A percentile compares a stretch with the other conserved stretches of the same genome.
phyloP scores from a whole-genome alignment of 2,888 invertebrate species.

The Cephonodes hylas region DNA sequence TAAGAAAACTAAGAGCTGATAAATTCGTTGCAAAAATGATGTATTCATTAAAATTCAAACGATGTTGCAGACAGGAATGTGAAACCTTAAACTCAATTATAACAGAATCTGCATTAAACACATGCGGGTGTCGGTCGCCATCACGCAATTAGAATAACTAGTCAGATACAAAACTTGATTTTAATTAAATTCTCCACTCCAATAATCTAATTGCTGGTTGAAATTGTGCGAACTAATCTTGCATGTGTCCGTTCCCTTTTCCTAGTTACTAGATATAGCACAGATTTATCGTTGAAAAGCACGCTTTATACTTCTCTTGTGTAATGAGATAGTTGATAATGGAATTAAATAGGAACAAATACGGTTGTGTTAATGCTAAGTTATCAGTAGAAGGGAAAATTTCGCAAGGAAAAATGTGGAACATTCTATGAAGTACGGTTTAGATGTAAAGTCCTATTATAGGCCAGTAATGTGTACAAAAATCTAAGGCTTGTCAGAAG shows the following conservation, averaged over 20 bases:
- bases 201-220: constrained; percentile 1
- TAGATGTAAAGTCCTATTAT: no score
- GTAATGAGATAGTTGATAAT: no score
- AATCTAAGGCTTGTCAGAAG: no score
- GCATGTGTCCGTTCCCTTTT: not conserved
- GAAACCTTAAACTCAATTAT: not conserved
- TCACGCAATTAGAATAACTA: constrained; percentile 2
- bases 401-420: no score
- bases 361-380: not conserved
- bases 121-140: not conserved
- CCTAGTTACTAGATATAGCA: not conserved
- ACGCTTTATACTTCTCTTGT: not conserved
- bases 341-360: no score
- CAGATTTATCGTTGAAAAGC: not conserved
- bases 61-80: not conserved
- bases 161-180: not conserved
- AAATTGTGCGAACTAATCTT: not conserved
- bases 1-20: no score
- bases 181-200: not conserved
- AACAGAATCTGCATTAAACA: not conserved
- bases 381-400: no score
- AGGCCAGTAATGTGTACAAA: no score
- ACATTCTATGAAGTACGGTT: no score
- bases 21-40: no score
- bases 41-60: not conserved